Percentiles rank a stretch among this genome's conserved stretches.
Conservation (phyloP, 2,888 invertebrate genomes). For the Mimas tiliae region DNA sequence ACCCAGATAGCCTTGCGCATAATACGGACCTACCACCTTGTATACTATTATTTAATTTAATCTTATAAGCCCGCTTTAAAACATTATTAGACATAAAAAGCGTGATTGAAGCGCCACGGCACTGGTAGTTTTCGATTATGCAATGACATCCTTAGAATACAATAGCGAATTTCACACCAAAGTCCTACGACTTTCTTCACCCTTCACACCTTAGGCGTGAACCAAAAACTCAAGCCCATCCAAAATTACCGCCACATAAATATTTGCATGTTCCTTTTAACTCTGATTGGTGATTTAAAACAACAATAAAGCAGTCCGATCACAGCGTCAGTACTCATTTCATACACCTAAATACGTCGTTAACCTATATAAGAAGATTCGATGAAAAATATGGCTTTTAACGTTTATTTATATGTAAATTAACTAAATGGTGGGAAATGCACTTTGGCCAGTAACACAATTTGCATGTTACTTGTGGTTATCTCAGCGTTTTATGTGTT, state of each 20-base stretch:
- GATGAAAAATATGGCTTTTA: slow-evolving; percentile 28
- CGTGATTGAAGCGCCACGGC: no score
- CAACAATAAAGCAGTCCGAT: slow-evolving; percentile 39
- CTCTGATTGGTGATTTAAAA: slow-evolving; percentile 38
- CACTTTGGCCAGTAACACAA: slow-evolving; percentile 9
- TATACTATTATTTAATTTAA: no score
- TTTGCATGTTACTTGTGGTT: slow-evolving; percentile 11
- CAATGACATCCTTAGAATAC: no score
- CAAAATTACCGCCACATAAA: slow-evolving; percentile 34
- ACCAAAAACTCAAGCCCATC: slow-evolving; percentile 21
- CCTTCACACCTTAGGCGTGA: no score
- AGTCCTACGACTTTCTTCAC: not conserved
- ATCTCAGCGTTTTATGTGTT: not conserved
- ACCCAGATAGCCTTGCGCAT: no score
- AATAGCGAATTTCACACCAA: not conserved
- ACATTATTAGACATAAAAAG: no score
- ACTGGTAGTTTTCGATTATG: no score
- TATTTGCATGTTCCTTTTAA: slow-evolving; percentile 31
- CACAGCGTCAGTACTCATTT: slow-evolving; percentile 33
- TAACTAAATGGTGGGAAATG: slow-evolving; percentile 24
- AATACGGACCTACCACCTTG: no score
- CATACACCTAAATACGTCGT: slow-evolving; percentile 33
- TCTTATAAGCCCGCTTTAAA: not conserved
- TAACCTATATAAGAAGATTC: slow-evolving; percentile 37
- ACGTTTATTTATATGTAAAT: slow-evolving; percentile 31